Conservation (phyloP, 2,888 invertebrate species). For the Caenorhabditis angaria region DNA sequence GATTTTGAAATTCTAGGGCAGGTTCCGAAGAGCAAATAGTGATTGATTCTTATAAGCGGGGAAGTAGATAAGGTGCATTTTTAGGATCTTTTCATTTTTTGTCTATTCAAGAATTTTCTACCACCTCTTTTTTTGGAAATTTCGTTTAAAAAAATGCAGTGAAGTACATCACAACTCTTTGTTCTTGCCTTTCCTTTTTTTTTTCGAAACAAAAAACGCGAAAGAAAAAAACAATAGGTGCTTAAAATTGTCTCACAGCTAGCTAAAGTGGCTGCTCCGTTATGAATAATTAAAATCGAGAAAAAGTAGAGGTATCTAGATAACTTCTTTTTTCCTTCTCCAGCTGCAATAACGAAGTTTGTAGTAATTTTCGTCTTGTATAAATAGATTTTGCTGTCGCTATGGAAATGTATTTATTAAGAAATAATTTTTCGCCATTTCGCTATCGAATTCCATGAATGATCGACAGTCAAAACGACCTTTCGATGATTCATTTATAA, state of each 20-base stretch:
- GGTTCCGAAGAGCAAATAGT: no score
- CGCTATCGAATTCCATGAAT: not conserved
- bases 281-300: not conserved
- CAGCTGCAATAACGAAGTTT: not conserved
- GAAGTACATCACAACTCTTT: no score
- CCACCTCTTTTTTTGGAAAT: no score
- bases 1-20: no score
- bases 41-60: no score
- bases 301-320: not conserved
- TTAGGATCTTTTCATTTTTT: not conserved
- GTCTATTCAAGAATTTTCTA: not conserved
- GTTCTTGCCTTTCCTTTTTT: not conserved
- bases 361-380: not conserved
- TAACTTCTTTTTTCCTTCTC: not conserved
- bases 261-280: not conserved
- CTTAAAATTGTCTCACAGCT: not conserved
- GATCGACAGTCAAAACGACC: no score
- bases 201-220: not conserved
- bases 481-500: no score
- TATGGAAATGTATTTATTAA: not conserved
- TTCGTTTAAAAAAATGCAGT: no score
- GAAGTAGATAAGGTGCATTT: no score
- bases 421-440: not conserved
- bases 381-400: not conserved
- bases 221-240: not conserved